Evolutionary conservation across 1,140 invertebrate genomes (phyloP).

Genomic region (Trissolcus basalis): DNA sequence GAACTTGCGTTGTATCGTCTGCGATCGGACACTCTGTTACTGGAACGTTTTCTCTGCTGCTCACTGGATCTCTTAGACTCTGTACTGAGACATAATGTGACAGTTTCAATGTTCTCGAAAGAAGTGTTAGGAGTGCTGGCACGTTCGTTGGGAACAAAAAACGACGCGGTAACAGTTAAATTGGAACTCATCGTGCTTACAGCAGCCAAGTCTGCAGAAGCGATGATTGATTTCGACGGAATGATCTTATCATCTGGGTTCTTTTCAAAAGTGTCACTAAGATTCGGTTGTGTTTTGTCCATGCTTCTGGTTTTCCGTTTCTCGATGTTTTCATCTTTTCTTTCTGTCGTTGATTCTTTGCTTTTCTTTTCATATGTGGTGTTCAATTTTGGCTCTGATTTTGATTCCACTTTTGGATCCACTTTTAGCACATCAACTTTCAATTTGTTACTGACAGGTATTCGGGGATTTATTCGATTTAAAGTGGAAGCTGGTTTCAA

Average conservation of each 20-base stretch:
- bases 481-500: slow-evolving; percentile 9
- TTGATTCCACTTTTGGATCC: slow-evolving; percentile 1
- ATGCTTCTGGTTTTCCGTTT: slow-evolving; percentile 15
- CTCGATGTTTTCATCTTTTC: neutral
- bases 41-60: neutral
- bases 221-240: slow-evolving; percentile 15
- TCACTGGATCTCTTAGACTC: slow-evolving; percentile 11
- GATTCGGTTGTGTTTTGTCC: neutral
- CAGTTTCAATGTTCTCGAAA: slow-evolving; percentile 64
- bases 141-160: slow-evolving; percentile 6
- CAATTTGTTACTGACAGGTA: neutral
- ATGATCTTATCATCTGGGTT: slow-evolving; percentile 5
- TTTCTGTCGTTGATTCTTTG: neutral
- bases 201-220: neutral
- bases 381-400: neutral
- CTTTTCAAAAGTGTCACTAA: slow-evolving; percentile 22
- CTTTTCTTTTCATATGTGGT: neutral
- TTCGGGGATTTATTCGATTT: neutral
- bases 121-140: slow-evolving; percentile 54
- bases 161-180: slow-evolving; percentile 1
- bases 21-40: neutral
- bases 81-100: slow-evolving; percentile 47
- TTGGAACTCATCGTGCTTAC: neutral
- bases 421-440: neutral
- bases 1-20: neutral